Percentiles rank a stretch among this genome's conserved stretches.
phyloP scores from a whole-genome alignment of 2,888 invertebrate genomes.

The Sclerodermus sp. region DNA sequence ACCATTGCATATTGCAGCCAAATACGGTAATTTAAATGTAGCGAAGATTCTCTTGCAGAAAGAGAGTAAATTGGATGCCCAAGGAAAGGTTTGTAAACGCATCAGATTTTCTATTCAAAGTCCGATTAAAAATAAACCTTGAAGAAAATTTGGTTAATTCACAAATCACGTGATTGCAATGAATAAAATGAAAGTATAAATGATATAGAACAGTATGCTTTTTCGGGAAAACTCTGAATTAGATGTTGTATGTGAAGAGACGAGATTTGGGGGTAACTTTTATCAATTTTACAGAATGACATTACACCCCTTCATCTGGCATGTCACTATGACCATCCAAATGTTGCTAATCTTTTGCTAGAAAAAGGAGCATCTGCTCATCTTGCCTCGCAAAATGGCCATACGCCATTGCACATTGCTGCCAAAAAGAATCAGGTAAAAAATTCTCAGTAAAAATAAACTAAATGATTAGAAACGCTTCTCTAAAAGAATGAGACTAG shows the following conservation, averaged over 20 bases:
- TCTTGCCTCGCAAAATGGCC: constrained; percentile 94
- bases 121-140: too few species aligned
- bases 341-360: constrained; percentile 84
- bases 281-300: constrained; percentile 70
- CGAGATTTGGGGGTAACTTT: too few species aligned
- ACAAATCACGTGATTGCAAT: too few species aligned
- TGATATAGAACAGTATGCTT: too few species aligned
- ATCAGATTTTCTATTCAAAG: too few species aligned
- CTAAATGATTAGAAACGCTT: too few species aligned
- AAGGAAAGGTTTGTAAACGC: constrained; percentile 68
- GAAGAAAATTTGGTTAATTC: too few species aligned
- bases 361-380: constrained; percentile 95
- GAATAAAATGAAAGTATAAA: too few species aligned
- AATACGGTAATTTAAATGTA: constrained; percentile 93
- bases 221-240: too few species aligned
- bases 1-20: constrained; percentile 94
- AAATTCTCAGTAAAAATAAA: background rate
- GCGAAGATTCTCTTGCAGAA: constrained; percentile 84
- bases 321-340: constrained; percentile 93
- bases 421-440: constrained; percentile 90
- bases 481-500: too few species aligned
- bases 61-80: constrained; percentile 85
- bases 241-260: too few species aligned
- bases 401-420: constrained; percentile 96
- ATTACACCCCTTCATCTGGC: constrained; percentile 97